Base-by-base conservation (phyloP, 2,113 vertebrate genomes). In the Lethenteron camtschaticum region DNA sequence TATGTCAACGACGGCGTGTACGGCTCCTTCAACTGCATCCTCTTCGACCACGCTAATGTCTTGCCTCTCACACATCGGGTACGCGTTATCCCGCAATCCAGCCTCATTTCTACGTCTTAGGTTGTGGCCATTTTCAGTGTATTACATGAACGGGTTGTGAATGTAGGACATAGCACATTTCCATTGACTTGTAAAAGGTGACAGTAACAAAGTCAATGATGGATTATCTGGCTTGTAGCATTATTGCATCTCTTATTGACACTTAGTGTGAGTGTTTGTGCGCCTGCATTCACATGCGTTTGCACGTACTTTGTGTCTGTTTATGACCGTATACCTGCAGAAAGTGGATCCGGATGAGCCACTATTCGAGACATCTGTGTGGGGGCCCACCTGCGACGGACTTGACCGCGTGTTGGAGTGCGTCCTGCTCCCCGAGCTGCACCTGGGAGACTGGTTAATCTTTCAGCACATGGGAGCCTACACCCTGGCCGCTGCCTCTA, bases 401-500 rank as follows among this genome's bases (percentile, higher is more conserved):
- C 82, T 99, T 0, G 94, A 99, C 71, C 87, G 92, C 63, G 90
- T 99, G 3, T 87, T 89, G 1, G 90, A 97, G 76, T 82, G 85
- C 69, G 95, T 85, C 11, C 63, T 68, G 57, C 75, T 99, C 75
- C 94, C 90, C 0, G 90, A 99, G 72, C 72, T 95, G 78, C 89
- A 95, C 2, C 83, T 94, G 60, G 92, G 92, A 0, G 94, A 96
- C 69, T 96, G 90, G 94, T 80, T 96, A 81, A 78, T 96, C 3
- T 96, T 95, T 78, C 88, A 96, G 58, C 90, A 95, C 79, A 99
- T 95, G 94, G 94, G 94, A 1, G 94, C 94, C 59, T 99, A 96
- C 74, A 99, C 92, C 0, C 85, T 96, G 11, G 89, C 92, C 1
- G 90, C 90, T 2, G 81, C 90, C 55, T 99, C 94, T 14, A 96